phyloP scores from a whole-genome alignment of 2,797 vertebrate species.

The Sebastes iracundus region DNA sequence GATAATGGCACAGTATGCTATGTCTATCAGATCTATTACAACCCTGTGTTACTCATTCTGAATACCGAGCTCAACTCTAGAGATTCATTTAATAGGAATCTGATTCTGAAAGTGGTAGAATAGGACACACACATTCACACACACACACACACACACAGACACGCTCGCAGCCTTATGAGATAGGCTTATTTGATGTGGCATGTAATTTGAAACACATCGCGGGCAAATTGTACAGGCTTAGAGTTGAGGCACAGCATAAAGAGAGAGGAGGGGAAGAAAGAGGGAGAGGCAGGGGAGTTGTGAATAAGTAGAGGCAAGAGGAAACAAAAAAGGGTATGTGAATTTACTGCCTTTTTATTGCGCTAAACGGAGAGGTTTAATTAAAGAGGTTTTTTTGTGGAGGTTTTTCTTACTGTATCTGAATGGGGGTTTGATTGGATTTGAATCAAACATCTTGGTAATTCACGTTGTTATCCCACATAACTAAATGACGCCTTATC shows the following conservation, averaged over 20 bases:
- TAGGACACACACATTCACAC: constrained; percentile 23
- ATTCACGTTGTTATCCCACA: background rate
- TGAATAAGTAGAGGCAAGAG: background rate
- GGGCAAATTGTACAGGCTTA: constrained; percentile 57
- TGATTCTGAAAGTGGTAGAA: constrained; percentile 52
- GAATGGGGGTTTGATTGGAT: background rate
- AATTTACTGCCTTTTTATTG: background rate
- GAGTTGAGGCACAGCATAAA: constrained; percentile 22
- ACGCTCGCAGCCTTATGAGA: constrained; percentile 27
- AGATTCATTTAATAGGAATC: constrained; percentile 64
- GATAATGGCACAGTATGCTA: constrained; percentile 61
- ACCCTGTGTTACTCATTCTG: constrained; percentile 56
- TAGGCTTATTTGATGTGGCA: constrained; percentile 73
- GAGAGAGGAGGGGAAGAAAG: background rate
- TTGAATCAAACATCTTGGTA: too few species aligned
- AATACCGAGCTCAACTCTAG: constrained; percentile 57
- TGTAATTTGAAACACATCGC: constrained; percentile 74
- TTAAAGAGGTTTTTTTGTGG: background rate
- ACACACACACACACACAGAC: constrained; percentile 1
- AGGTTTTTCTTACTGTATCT: background rate
- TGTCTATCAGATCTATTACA: constrained; percentile 65
- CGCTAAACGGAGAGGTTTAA: background rate
- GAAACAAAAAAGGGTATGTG: background rate
- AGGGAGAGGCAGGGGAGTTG: background rate
- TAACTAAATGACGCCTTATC: background rate